Percentiles rank a stretch among this genome's conserved stretches.
Conservation (phyloP, 2,888 invertebrate genomes). For the Leptinotarsa rubiginosa region DNA sequence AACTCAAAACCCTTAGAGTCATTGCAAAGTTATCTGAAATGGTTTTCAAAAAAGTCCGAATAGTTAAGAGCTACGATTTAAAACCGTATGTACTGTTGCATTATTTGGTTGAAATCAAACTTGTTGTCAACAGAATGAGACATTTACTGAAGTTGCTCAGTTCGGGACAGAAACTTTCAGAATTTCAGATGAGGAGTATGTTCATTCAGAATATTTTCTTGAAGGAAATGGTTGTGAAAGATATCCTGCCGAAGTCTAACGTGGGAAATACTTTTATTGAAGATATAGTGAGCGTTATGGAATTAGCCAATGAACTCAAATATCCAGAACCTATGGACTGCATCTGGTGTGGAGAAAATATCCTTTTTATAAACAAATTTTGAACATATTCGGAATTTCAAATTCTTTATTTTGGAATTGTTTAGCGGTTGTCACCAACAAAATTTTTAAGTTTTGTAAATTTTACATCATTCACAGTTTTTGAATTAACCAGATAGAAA, state of each 20-base stretch:
- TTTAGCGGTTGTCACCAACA: too few species aligned
- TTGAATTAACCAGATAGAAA: too few species aligned
- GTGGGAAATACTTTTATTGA: conserved; percentile 57
- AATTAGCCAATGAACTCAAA: conserved; percentile 56
- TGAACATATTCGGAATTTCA: not conserved
- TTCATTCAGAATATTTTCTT: conserved; percentile 59
- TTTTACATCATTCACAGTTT: too few species aligned
- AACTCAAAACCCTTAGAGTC: conserved; percentile 58
- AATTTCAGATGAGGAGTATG: conserved; percentile 58
- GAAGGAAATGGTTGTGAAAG: conserved; percentile 58
- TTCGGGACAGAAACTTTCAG: conserved; percentile 47
- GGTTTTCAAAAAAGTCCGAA: conserved; percentile 53
- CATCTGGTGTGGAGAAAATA: conserved; percentile 61
- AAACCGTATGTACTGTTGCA: conserved; percentile 58
- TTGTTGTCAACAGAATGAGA: conserved; percentile 55
- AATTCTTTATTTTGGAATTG: not conserved
- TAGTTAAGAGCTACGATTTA: conserved; percentile 54
- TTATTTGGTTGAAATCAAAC: conserved; percentile 59
- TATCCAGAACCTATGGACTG: conserved; percentile 58
- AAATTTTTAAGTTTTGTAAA: too few species aligned
- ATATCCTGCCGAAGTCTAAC: conserved; percentile 57
- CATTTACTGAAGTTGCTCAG: conserved; percentile 52
- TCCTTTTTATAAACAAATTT: conserved; percentile 53
- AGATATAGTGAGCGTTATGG: conserved; percentile 56
- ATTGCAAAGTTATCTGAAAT: conserved; percentile 59